Conservation (phyloP, 2,113 vertebrate species). For the Scomber japonicus region DNA sequence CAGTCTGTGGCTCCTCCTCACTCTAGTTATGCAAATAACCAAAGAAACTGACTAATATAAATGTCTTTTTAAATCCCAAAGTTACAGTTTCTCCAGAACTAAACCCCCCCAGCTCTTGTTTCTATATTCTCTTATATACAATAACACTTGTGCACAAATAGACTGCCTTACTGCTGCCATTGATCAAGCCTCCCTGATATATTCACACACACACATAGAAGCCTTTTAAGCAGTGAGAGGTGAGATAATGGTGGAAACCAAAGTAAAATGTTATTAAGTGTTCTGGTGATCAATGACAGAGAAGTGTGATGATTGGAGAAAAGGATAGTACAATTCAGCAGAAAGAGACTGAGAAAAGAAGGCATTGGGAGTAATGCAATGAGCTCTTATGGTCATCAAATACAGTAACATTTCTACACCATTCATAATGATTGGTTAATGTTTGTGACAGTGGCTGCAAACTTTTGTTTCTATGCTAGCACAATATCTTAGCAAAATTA, state of each 20-base stretch:
- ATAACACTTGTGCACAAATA: too few species aligned
- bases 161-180: not conserved
- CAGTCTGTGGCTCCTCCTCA: too few species aligned
- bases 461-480: not conserved
- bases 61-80: too few species aligned
- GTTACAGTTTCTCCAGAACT: too few species aligned
- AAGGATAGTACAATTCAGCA: not conserved
- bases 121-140: too few species aligned
- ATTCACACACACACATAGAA: not conserved
- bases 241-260: conserved; percentile 29
- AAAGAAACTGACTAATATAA: too few species aligned
- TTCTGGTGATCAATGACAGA: conserved; percentile 31
- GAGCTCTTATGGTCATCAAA: not conserved
- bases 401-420: not conserved
- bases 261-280: conserved; percentile 34
- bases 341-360: not conserved
- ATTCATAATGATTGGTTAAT: not conserved
- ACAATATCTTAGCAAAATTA: not conserved
- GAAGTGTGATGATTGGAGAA: conserved; percentile 19
- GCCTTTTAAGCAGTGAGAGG: conserved; percentile 12
- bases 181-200: conserved; percentile 13
- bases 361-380: not conserved
- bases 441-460: not conserved
- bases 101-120: too few species aligned
- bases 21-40: too few species aligned